Conservation (phyloP, 2,113 vertebrate genomes). For the Cnemophilus loriae region DNA sequence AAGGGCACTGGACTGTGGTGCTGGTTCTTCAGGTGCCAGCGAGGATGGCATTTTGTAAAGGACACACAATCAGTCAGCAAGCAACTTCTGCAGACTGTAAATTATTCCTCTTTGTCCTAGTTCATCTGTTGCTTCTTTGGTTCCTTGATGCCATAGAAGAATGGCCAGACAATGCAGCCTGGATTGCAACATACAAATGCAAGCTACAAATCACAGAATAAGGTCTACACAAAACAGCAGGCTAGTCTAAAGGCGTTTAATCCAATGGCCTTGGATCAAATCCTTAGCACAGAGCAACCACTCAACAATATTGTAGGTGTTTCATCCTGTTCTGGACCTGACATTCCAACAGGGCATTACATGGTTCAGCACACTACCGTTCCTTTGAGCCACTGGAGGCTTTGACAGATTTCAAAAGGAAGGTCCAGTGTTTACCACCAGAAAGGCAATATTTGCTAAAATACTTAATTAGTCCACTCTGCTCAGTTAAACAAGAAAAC, state of each 20-base stretch:
- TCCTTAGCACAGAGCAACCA: not conserved
- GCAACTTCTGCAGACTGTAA: not conserved
- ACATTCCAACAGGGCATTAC: not conserved
- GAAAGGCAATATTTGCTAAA: not conserved
- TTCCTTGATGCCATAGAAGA: not conserved
- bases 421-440: not conserved
- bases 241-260: not conserved
- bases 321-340: not conserved
- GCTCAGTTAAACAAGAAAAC: not conserved
- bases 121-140: not conserved
- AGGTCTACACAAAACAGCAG: not conserved
- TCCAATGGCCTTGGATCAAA: not conserved
- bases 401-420: not conserved
- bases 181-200: not conserved
- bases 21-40: not conserved
- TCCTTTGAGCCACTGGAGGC: not conserved
- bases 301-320: not conserved
- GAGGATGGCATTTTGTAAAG: not conserved
- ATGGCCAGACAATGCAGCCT: not conserved
- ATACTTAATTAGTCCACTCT: not conserved
- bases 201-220: not conserved
- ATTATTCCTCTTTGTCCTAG: not conserved
- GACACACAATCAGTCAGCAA: not conserved
- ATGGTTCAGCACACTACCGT: not conserved
- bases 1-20: not conserved